Conservation (phyloP, 2,113 vertebrate genomes). For the Gambusia affinis region DNA sequence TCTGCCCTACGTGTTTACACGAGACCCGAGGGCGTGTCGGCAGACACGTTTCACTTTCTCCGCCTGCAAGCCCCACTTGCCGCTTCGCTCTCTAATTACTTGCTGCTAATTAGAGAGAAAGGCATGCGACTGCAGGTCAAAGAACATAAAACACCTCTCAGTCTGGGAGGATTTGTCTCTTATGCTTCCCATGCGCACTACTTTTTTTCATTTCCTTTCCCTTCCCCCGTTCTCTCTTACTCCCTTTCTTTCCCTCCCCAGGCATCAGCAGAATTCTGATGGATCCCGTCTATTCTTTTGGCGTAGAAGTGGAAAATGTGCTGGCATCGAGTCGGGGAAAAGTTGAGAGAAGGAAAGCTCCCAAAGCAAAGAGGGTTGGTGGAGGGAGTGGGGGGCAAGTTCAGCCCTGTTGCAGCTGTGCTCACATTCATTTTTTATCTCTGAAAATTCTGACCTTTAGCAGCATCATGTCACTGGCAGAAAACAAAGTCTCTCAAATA, state of each 20-base stretch:
- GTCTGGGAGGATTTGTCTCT: constrained; percentile 15
- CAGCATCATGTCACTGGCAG: not conserved
- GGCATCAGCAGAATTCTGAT: constrained; percentile 35
- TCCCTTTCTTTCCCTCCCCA: constrained; percentile 2
- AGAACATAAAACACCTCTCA: constrained; percentile 39
- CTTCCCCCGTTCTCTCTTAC: not conserved
- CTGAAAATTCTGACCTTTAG: not conserved
- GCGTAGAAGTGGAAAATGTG: constrained; percentile 45
- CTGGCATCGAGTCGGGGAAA: constrained; percentile 27
- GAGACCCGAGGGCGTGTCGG: constrained; percentile 26
- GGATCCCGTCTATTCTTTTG: constrained; percentile 36
- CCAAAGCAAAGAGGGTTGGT: not conserved
- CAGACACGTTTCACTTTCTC: constrained; percentile 59
- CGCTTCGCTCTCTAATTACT: constrained; percentile 65
- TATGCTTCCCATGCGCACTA: not conserved
- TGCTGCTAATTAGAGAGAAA: constrained; percentile 64
- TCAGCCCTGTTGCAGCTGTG: constrained; percentile 18
- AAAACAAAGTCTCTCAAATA: not conserved
- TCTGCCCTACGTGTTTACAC: constrained; percentile 46
- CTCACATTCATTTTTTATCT: not conserved
- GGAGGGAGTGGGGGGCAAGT: not conserved
- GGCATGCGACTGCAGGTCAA: constrained; percentile 31
- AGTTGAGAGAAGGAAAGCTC: constrained; percentile 25
- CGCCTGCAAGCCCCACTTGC: constrained; percentile 15
- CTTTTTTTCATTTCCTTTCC: not conserved